Conservation (phyloP, 2,888 invertebrate species). For the Galerucella calmariensis region DNA sequence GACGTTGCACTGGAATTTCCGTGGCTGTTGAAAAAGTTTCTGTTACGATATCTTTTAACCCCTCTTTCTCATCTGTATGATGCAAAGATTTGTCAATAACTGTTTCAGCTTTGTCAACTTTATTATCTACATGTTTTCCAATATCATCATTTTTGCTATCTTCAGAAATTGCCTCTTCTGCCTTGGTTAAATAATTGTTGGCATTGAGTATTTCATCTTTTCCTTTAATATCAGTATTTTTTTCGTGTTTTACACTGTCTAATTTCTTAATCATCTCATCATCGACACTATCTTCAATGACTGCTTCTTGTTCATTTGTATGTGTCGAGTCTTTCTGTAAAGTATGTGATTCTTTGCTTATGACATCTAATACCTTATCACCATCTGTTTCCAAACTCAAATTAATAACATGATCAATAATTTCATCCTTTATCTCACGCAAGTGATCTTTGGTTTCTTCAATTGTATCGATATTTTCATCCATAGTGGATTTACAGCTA, state of each 20-base stretch:
- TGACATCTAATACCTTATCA: not conserved
- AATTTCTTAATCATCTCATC: not conserved
- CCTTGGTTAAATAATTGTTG: not conserved
- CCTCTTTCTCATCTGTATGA: not conserved
- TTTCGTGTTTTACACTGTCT: not conserved
- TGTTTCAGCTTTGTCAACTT: not conserved
- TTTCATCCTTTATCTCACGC: not conserved
- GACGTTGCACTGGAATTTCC: not conserved
- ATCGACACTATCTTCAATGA: not conserved
- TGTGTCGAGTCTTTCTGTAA: not conserved
- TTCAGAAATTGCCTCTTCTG: not conserved
- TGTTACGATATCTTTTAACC: not conserved
- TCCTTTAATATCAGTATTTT: not conserved
- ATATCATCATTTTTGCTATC: not conserved
- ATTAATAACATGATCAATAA: not conserved
- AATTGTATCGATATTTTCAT: not conserved
- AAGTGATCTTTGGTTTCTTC: not conserved
- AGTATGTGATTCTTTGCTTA: not conserved
- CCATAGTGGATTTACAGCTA: not conserved
- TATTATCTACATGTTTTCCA: not conserved
- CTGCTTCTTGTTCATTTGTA: not conserved
- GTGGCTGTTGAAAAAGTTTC: not conserved
- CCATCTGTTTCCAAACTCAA: not conserved
- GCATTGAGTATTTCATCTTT: constrained; percentile 11
- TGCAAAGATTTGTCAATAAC: too few relatives aligned